Conservation (phyloP, 2,113 vertebrate genomes). For the Toxostoma redivivum region DNA sequence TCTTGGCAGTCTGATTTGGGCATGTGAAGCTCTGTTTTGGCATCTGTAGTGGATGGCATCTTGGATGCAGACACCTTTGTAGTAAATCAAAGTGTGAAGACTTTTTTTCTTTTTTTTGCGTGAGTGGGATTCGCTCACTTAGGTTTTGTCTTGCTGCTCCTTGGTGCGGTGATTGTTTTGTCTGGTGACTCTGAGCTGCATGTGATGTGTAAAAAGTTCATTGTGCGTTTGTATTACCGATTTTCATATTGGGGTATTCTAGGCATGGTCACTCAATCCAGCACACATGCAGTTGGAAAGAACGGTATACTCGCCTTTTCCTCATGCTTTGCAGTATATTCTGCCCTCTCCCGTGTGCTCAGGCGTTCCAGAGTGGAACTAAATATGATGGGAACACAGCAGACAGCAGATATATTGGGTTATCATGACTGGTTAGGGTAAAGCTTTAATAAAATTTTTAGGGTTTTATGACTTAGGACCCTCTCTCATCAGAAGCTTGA, state of each 20-base stretch:
- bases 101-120: background rate
- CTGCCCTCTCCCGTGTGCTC: background rate
- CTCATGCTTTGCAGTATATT: background rate
- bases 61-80: background rate
- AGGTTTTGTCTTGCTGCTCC: background rate
- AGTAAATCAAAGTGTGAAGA: background rate
- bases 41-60: background rate
- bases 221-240: rapidly evolving
- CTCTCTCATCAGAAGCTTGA: background rate
- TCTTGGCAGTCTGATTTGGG: background rate
- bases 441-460: background rate
- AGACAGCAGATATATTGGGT: background rate
- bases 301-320: rapidly evolving
- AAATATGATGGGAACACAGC: background rate
- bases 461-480: background rate
- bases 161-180: background rate
- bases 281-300: background rate
- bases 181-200: background rate
- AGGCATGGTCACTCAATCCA: background rate
- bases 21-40: background rate
- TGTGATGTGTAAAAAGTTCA: background rate
- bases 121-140: background rate
- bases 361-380: background rate
- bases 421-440: background rate
- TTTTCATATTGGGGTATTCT: background rate